Evolutionary conservation across 2,113 vertebrate species (phyloP), one percentile per base, ranked within the genome.

Genomic region (Python bivittatus): DNA sequence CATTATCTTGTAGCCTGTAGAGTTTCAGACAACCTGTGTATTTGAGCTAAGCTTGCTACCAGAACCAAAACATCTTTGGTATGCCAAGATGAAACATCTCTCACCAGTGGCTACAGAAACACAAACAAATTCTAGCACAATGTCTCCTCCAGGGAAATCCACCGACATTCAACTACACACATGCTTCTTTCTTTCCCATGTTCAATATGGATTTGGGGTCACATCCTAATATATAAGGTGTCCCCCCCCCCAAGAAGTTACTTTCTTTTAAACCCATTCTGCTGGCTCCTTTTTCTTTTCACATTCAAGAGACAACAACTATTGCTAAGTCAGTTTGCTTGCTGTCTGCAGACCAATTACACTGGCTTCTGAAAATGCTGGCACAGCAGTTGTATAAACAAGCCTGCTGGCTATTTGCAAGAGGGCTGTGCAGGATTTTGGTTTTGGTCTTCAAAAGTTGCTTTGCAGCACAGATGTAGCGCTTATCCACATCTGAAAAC

Each of bases 261-360:
- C 96, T 96, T 97, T 91, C 64, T 54, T 94, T 72, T 42, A n/a
- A 53, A 94, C 29, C 85, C 88, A 94, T 29, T 42, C 44, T 84
- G 88, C 93, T 90, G 9, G 13, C 92, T 93, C 94, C 95, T 95
- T 96, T 12, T n/a, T 83, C 48, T 79, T 44, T 11, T 38, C 27
- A 25, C 12, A 17, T 27, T 29, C 12, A 27, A 54, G 53, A 33
- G 27, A 25, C 48, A 83, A 52, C 17, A 29, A 42, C 53, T 95
- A 94, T 94, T 92, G 54, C 89, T 90, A 91, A 64, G 42, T 92
- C 93, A 91, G 96, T 96, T 95, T 95, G 94, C 94, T 95, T 95
- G 92, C 90, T 93, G 92, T 88, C 93, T 94, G 94, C 95, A 94
- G 95, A 94, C 95, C 87, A 94, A 96, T 96, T 96, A 94, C 57